Evolutionary conservation across 2,888 invertebrate species (phyloP).

Genomic region (Oscheius sp.): DNA sequence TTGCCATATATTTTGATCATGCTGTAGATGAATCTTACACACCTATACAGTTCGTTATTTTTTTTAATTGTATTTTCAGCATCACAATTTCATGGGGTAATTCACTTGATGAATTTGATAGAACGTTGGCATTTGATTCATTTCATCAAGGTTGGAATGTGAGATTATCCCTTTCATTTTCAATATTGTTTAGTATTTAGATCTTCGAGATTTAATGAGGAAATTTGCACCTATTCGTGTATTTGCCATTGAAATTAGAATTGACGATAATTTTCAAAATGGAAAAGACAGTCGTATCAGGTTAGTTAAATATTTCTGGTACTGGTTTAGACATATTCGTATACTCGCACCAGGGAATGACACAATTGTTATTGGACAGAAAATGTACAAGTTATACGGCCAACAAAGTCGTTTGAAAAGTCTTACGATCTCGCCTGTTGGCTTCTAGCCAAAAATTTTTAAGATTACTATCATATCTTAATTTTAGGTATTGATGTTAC

Average conservation of each 20-base stretch:
- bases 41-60: slow-evolving; percentile 11
- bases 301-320: neutral
- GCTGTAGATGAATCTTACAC: slow-evolving; percentile 26
- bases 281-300: slow-evolving; percentile 31
- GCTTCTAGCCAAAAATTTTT: too few species aligned
- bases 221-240: neutral
- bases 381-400: too few species aligned
- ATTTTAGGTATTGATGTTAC: too few species aligned
- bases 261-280: slow-evolving; percentile 5
- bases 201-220: neutral
- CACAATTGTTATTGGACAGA: too few species aligned
- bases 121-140: too few species aligned
- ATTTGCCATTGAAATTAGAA: neutral
- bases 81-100: neutral
- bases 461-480: too few species aligned
- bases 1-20: slow-evolving; percentile 21
- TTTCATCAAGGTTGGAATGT: too few species aligned
- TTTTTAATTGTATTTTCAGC: neutral
- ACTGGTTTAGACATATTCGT: slow-evolving; percentile 2
- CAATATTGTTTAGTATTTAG: neutral
- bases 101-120: neutral
- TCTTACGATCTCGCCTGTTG: too few species aligned
- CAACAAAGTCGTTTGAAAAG: too few species aligned
- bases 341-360: neutral
- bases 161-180: too few species aligned